These are phyloP conservation scores for Oscheius sp. DNA, from an alignment of 2,888 invertebrate species.

Conservation along the genomic window DNA sequence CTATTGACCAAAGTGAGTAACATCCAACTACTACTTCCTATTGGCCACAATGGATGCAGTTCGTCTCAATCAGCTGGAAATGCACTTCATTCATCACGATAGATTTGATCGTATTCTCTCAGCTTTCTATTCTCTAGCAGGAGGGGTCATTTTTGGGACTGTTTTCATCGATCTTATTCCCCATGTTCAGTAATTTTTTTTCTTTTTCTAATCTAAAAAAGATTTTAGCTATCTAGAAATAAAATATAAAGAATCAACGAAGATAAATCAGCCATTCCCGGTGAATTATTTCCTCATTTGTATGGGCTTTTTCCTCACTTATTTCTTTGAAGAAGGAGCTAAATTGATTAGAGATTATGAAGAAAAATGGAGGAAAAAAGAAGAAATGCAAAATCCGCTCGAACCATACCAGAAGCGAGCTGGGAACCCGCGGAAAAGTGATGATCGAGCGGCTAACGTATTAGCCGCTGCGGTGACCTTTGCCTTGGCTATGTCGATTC, in stretches of 20 bases:
- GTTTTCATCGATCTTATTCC: constrained; percentile 17
- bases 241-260: background rate
- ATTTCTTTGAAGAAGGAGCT: background rate
- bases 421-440: no score
- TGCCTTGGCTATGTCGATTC: background rate
- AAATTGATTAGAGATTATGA: no score
- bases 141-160: constrained; percentile 1
- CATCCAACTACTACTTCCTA: no score
- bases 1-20: no score
- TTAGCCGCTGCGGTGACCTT: background rate
- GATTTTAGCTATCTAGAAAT: background rate
- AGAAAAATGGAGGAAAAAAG: no score
- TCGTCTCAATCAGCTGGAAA: no score
- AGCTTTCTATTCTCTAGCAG: constrained; percentile 1
- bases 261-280: background rate
- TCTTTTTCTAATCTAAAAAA: background rate
- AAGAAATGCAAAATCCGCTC: no score
- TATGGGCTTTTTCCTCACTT: background rate
- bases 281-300: background rate
- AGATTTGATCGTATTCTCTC: background rate
- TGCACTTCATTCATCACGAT: no score
- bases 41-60: no score
- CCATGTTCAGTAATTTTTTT: background rate
- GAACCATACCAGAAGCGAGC: no score
- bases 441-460: background rate